These are phyloP conservation scores for Drosophila niveifrons DNA, from an alignment of 2,888 invertebrate species.

Conservation along the genomic window DNA sequence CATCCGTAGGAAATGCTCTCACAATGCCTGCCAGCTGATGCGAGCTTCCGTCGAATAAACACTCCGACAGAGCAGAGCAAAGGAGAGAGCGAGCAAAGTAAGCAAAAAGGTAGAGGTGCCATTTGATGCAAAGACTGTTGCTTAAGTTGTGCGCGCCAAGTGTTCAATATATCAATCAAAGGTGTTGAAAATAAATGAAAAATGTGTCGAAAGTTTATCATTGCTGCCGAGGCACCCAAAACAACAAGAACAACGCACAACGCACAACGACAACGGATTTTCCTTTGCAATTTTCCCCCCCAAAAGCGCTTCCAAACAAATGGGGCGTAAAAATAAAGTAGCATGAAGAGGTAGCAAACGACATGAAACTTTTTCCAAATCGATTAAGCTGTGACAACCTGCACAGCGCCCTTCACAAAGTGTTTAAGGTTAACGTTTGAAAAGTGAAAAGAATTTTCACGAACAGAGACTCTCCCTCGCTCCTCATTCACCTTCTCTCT, in stretches of 20 bases:
- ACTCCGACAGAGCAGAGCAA: slow-evolving; percentile 10
- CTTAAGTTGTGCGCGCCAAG: slow-evolving; percentile 71
- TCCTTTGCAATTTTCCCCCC: slow-evolving; percentile 50
- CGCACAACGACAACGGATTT: slow-evolving; percentile 45
- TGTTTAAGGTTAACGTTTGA: slow-evolving; percentile 71
- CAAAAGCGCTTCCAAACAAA: slow-evolving; percentile 58
- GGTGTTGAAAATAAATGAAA: slow-evolving; percentile 83
- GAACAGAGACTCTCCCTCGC: background rate
- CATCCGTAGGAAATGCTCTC: slow-evolving; percentile 60
- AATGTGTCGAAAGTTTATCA: slow-evolving; percentile 83
- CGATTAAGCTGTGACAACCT: slow-evolving; percentile 76
- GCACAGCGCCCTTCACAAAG: slow-evolving; percentile 48
- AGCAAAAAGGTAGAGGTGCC: slow-evolving; percentile 16
- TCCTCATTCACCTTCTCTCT: background rate
- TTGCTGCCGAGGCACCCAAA: slow-evolving; percentile 48
- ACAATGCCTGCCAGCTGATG: slow-evolving; percentile 70
- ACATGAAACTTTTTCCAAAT: slow-evolving; percentile 74
- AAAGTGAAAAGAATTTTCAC: slow-evolving; percentile 72
- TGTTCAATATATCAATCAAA: slow-evolving; percentile 83
- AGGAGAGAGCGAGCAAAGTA: slow-evolving; percentile 3
- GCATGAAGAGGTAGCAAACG: slow-evolving; percentile 52
- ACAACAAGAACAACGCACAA: slow-evolving; percentile 23
- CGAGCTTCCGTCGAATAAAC: slow-evolving; percentile 56
- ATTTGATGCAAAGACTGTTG: slow-evolving; percentile 62
- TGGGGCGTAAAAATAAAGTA: slow-evolving; percentile 76